phyloP scores from a whole-genome alignment of 2,113 vertebrate genomes.

The Pardalotus punctatus region DNA sequence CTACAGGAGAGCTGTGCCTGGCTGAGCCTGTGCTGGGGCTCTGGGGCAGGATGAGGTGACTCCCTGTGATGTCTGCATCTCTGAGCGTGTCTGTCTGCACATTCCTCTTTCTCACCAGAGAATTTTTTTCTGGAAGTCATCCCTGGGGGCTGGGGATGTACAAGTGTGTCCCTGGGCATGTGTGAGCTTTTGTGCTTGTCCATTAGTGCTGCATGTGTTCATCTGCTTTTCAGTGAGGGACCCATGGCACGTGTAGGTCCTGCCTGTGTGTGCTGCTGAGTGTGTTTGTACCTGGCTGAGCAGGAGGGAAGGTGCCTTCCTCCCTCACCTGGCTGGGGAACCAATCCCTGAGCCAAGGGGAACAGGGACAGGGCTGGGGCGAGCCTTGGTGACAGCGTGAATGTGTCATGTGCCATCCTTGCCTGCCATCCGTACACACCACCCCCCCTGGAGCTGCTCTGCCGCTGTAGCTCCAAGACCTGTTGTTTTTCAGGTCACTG shows the following conservation, averaged over 20 bases:
- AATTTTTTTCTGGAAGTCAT: background rate
- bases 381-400: background rate
- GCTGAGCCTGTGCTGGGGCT: background rate
- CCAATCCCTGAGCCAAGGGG: background rate
- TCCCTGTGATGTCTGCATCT: background rate
- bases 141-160: background rate
- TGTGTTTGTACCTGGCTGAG: background rate
- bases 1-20: background rate
- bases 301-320: background rate
- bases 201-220: background rate
- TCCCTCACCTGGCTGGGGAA: background rate
- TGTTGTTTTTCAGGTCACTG: conserved; percentile 85
- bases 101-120: background rate
- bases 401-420: background rate
- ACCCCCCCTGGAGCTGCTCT: conserved; percentile 29
- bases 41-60: background rate
- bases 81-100: background rate
- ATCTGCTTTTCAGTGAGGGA: background rate
- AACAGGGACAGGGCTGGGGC: background rate
- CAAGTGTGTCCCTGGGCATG: background rate
- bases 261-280: background rate
- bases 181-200: background rate
- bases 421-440: background rate
- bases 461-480: conserved; percentile 67
- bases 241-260: rapidly evolving